Evolutionary conservation across 1,140 invertebrate species (phyloP).

Genomic region (Papilio polytes): DNA sequence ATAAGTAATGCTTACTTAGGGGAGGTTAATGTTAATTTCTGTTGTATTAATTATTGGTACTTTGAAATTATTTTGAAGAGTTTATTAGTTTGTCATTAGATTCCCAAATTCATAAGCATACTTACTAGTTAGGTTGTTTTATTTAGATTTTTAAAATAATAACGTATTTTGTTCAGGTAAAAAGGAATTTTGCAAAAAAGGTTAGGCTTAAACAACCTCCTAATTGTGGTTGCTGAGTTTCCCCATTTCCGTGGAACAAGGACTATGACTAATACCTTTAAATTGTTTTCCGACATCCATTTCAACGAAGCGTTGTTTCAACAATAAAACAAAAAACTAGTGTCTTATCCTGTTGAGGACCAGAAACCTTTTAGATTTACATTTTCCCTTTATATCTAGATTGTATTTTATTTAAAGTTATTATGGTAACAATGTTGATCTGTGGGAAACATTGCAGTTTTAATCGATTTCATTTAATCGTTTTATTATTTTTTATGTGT

Average conservation of each 20-base stretch:
- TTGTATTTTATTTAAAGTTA: background rate
- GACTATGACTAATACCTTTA: constrained; percentile 8
- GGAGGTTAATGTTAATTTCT: no score
- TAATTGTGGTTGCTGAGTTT: constrained; percentile 3
- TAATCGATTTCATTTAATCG: constrained; percentile 1
- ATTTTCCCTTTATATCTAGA: background rate
- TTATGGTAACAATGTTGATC: background rate
- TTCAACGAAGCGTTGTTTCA: constrained; percentile 6
- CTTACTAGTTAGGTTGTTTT: background rate
- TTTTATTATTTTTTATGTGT: constrained; percentile 21
- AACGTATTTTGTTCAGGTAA: background rate
- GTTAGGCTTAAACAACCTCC: background rate
- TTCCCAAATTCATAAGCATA: background rate
- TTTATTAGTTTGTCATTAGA: background rate
- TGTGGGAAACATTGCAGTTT: background rate
- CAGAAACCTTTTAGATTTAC: background rate
- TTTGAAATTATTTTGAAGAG: background rate
- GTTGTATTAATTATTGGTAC: no score
- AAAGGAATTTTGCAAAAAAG: background rate
- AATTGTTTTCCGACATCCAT: constrained; percentile 6
- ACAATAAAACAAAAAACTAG: constrained; percentile 6
- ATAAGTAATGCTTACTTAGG: background rate
- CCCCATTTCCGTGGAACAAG: constrained; percentile 6
- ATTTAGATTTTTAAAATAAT: background rate
- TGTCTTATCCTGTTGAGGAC: background rate